Evolutionary conservation across 2,888 invertebrate species (phyloP), one percentile per base, ranked within the genome.

Genomic region (Euzophera pinguis): DNA sequence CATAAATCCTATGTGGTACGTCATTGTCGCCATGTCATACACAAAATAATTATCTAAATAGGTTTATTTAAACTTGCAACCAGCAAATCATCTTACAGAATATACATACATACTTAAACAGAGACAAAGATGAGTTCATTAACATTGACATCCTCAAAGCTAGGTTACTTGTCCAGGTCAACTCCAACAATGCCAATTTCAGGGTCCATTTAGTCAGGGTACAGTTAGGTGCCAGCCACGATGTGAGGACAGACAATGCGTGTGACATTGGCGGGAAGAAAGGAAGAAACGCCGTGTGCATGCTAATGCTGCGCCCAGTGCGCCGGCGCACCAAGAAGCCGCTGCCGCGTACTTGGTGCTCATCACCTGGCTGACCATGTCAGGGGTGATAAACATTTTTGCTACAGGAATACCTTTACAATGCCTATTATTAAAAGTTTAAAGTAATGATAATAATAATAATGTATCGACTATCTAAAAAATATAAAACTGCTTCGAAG

Each of bases 261-360:
- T 73, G 74, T 78, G 84, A 78, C 87, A 88, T 84, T 85, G 86
- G 81, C 80, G 81, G 85, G 78, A 86, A 86, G 85, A 86, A 88
- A 86, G 88, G 88, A 86, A 83, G 84, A 74, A 65, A 86, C 89
- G 78, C 72, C 57, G 53, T 64, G 47, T 68, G 90, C 81, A 90
- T 90, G 83, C 65, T 81, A 88, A 88, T 80, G 65, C 57, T 64
- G 68, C 71, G 71, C 74, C 71, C 73, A 57, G 59, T 63, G 64
- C 67, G 66, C 62, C 64, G 55, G 63, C 63, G 60, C 64, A 59
- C 57, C 61, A 52, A 63, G 63, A 59, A 63, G 65, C 67, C 61
- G 64, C 62, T 61, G 45, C 51, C 57, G 48, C 53, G 52, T 54
- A 57, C 56, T 60, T 52, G 59, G 53, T 52, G 55, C 56, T 60